Base-by-base conservation (phyloP, 2,113 vertebrate species). In the Zosterops lateralis region DNA sequence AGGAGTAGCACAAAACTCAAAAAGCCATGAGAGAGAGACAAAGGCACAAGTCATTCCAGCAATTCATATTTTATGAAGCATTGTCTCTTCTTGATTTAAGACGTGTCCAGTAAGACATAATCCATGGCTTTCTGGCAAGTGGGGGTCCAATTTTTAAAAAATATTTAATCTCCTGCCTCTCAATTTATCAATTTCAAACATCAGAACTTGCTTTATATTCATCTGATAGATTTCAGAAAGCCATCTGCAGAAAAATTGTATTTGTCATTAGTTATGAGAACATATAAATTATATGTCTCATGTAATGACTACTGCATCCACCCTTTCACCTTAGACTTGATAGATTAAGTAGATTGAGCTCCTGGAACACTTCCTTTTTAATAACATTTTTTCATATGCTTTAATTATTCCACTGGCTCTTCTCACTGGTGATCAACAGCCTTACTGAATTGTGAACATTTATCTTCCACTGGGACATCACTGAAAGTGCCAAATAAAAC, bases 401-500 rank as follows among this genome's bases (percentile, higher is more conserved):
- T 92, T 87, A 92, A 93, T 85, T 92, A 93, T 96, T 87, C 67
- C 60, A 40, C 58, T 90, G 62, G n/a, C 72, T 93, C 10, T 85
- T 90, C 68, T 89, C 36, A 44, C 21, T 25, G 17, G 61, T 84
- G 75, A 90, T 92, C 88, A 93, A 93, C 80, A 84, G 18, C 32
- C 22, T 61, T 77, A 36, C 47, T 81, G 65, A 89, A 84, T 16
- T 93, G 65, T 45, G 73, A 86, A 87, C n/a, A 91, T 89, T 29
- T 84, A 53, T 81, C 53, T 92, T 92, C 61, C 36, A 65, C 34
- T 45, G 22, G 40, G 87, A 90, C 61, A 78, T 16, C 50, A 65
- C 77, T 57, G 50, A 68, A 88, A 94, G 44, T 65, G 57, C n/a
- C 65, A 93, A 92, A 89, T 64, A 81, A 86, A 91, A 74, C 76